Base-by-base conservation (phyloP, 1,140 invertebrate genomes). In the Hormaphis cornu region DNA sequence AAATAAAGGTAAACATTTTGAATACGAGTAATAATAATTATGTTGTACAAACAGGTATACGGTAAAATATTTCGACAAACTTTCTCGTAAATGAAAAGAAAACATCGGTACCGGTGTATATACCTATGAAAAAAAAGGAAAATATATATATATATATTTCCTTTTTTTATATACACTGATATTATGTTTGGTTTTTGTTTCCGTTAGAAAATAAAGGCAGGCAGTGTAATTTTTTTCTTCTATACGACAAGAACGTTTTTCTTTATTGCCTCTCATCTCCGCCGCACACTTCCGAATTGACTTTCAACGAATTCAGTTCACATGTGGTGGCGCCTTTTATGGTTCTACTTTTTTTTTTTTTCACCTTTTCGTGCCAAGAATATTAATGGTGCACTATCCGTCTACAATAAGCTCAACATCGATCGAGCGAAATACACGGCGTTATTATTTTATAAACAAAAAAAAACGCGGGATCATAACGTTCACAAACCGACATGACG, bases 221-320 rank as follows among this genome's bases (percentile, higher is more conserved):
- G n/a, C n/a, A n/a, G n/a, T n/a, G n/a, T n/a, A n/a, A n/a, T n/a
- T 50, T 14, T 48, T 12, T 12, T 14, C 7, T 0, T 52, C 6
- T 1, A 56, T n/a, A 20, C 20, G 14, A 40, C 33, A 40, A 58
- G 40, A 58, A 24, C 33, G 54, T 58, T 58, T 40, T 24, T 58
- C 20, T 58, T 24, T 40, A 58, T 58, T 40, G 20, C 20, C 40
- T 40, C 30, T 54, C 18, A 33, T 5, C 26, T 35, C 20, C 12
- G 10, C 24, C 24, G 2, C 7, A 14, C 24, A 40, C 54, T 58
- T 37, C n/a, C 24, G 20, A 40, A 40, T 58, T 24, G 22, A 58
- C 33, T 58, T 58, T 37, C 24, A 40, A 58, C 35, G 24, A 58
- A 58, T 58, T 40, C 54, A 58, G 33, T 58, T 58, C 54, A 58